Percentiles rank a stretch among this genome's conserved stretches.
Evolutionary conservation across 1,140 invertebrate genomes (phyloP).

Genomic region (Drosophila jambulina): DNA sequence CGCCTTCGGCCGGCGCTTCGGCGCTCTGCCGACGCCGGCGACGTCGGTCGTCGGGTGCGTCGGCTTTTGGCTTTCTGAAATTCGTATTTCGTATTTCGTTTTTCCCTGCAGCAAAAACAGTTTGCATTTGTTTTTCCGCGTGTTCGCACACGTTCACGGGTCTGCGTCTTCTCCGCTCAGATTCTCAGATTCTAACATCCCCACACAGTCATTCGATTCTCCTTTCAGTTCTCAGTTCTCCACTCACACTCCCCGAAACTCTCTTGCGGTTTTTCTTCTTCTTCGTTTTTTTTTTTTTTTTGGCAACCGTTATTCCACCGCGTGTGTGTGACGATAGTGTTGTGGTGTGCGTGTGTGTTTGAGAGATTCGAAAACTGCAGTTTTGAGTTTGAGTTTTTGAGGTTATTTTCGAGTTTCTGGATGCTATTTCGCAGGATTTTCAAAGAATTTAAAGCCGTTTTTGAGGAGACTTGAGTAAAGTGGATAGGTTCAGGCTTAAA

Average conservation of each 20-base stretch:
- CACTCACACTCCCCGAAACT: constrained; percentile 39
- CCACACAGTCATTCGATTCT: constrained; percentile 19
- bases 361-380: constrained; percentile 17
- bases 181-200: constrained; percentile 31
- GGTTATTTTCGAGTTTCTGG: background rate
- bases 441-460: background rate
- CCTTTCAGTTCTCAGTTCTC: constrained; percentile 8
- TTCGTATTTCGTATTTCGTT: constrained; percentile 30
- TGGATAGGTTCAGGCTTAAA: background rate
- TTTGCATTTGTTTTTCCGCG: constrained; percentile 85
- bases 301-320: constrained; percentile 29
- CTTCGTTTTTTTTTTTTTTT: constrained; percentile 16
- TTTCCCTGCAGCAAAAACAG: constrained; percentile 81
- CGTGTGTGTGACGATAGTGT: constrained; percentile 23
- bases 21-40: constrained; percentile 27
- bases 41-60: constrained; percentile 5
- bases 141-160: constrained; percentile 84
- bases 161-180: constrained; percentile 50
- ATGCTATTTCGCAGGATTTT: background rate
- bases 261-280: constrained; percentile 21
- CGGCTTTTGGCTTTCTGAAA: constrained; percentile 30
- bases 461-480: background rate
- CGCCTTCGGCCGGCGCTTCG: constrained; percentile 18
- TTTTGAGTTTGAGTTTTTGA: constrained; percentile 7
- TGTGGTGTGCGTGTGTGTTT: constrained; percentile 26